A percentile compares a stretch with the other conserved stretches of the same genome.
These are phyloP conservation scores for Leucopsar rothschildi DNA, from an alignment of 2,113 vertebrate genomes.

Conservation along the genomic window DNA sequence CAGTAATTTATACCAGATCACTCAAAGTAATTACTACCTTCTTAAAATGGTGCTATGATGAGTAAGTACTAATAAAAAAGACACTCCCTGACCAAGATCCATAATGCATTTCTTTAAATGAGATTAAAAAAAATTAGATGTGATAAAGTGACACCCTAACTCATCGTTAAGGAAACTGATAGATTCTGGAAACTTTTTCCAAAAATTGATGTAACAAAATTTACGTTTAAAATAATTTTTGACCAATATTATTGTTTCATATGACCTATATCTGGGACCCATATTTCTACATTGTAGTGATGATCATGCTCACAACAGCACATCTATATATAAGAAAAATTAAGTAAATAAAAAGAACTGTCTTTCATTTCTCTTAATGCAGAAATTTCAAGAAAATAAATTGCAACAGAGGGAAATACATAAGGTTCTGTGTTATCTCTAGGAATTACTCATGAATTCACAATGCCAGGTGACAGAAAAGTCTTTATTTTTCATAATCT, in stretches of 20 bases:
- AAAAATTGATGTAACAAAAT: background rate
- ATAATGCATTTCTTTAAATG: background rate
- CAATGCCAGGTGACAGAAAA: background rate
- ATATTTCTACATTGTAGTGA: background rate
- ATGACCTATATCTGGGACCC: background rate
- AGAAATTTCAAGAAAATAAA: background rate
- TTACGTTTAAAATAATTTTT: background rate
- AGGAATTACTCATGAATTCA: background rate
- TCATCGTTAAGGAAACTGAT: background rate
- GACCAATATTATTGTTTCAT: background rate
- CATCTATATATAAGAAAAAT: background rate
- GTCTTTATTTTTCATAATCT: background rate
- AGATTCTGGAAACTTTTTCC: background rate
- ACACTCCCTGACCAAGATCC: background rate
- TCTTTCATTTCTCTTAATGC: background rate
- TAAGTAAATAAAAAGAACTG: background rate
- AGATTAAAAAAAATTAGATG: background rate
- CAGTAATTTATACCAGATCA: background rate
- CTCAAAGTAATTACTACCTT: conserved; percentile 1
- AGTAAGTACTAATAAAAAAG: background rate
- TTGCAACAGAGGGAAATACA: background rate
- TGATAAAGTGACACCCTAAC: background rate
- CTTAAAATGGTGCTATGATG: background rate
- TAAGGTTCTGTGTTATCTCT: background rate
- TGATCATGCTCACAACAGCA: background rate